Conservation (phyloP, 2,797 vertebrate species). For the Aulostomus chinensis region DNA sequence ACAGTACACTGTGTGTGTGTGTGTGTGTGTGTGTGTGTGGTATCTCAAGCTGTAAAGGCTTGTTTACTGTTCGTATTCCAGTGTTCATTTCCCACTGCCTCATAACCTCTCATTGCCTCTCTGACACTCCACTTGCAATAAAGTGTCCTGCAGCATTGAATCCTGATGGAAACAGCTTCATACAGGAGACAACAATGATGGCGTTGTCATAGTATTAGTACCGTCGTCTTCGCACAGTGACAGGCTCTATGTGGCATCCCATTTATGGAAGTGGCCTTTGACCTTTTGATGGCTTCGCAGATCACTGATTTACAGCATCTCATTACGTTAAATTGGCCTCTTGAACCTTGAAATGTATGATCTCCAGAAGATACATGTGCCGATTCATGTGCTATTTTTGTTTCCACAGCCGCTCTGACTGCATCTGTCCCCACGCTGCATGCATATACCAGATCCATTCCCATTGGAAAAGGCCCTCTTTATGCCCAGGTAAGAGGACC, state of each 20-base stretch:
- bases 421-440: constrained; percentile 5
- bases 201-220: not conserved
- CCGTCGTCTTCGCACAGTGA: constrained; percentile 5
- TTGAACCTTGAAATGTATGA: no score
- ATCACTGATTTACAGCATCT: constrained; percentile 29
- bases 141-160: not conserved
- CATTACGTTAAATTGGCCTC: not conserved
- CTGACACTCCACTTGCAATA: not conserved
- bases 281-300: constrained; percentile 12
- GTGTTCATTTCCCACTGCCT: no score
- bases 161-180: not conserved
- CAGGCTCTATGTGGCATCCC: no score
- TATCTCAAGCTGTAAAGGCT: no score
- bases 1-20: no score
- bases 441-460: constrained; percentile 7
- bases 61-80: no score
- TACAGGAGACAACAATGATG: not conserved
- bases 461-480: not conserved
- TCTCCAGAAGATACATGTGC: no score
- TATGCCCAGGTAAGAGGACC: constrained; percentile 9
- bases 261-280: constrained; percentile 22
- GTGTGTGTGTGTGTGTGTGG: no score
- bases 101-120: no score
- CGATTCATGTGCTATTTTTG: no score
- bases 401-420: not conserved